Conservation (phyloP, 2,888 invertebrate species). For the Eupeodes luniger region DNA sequence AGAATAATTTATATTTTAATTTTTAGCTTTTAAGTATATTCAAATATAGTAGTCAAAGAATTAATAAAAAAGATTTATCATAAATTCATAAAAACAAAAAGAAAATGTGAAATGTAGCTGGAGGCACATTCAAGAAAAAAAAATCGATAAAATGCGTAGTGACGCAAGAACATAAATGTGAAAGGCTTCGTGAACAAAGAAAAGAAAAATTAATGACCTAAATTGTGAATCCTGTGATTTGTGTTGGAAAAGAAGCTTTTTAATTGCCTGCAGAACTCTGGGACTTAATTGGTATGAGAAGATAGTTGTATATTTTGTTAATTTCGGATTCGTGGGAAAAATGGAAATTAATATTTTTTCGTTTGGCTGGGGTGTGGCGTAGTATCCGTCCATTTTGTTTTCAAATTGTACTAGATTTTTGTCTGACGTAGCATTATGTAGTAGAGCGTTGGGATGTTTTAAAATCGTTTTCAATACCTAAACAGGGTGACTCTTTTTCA, state of each 20-base stretch:
- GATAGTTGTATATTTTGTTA: slow-evolving; percentile 34
- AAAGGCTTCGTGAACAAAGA: slow-evolving; percentile 70
- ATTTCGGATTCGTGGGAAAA: slow-evolving; percentile 8
- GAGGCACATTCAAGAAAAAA: slow-evolving; percentile 31
- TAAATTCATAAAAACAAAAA: slow-evolving; percentile 50
- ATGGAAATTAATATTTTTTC: slow-evolving; percentile 22
- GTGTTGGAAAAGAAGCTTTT: slow-evolving; percentile 43
- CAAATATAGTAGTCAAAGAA: slow-evolving; percentile 27
- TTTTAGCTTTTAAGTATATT: slow-evolving; percentile 63
- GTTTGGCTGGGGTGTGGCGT: slow-evolving; percentile 52
- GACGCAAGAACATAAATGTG: slow-evolving; percentile 60
- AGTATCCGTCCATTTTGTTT: slow-evolving; percentile 26
- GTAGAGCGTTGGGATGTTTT: neutral
- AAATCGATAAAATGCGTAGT: slow-evolving; percentile 46
- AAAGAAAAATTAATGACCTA: slow-evolving; percentile 4
- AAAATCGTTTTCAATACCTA: neutral
- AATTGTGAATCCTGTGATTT: slow-evolving; percentile 60
- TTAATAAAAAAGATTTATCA: slow-evolving; percentile 15
- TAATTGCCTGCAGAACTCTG: slow-evolving; percentile 34
- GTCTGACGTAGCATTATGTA: neutral
- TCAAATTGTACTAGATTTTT: slow-evolving; percentile 64
- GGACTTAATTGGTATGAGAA: slow-evolving; percentile 66
- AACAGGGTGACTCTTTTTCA: neutral
- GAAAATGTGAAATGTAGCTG: slow-evolving; percentile 62
- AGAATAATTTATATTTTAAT: slow-evolving; percentile 28